These are phyloP conservation scores for Aegithalos caudatus DNA, from an alignment of 2,113 vertebrate species.

Conservation along the genomic window DNA sequence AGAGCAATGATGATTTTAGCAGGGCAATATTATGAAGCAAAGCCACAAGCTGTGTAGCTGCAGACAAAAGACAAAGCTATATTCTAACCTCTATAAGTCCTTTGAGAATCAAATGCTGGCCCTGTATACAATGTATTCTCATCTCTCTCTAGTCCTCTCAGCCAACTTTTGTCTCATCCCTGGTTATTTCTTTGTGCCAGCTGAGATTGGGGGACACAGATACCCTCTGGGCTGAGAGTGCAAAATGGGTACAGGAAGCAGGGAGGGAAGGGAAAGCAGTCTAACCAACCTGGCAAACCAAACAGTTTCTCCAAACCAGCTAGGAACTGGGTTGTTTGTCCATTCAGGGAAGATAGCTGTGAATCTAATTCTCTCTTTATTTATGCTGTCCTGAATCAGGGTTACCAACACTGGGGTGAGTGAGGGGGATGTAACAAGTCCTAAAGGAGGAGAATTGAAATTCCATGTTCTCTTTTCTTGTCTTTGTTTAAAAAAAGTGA, in stretches of 20 bases:
- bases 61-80: neutral
- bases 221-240: no score
- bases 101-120: rapidly evolving
- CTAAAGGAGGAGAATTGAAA: neutral
- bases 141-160: neutral
- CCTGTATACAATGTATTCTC: neutral
- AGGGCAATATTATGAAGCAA: neutral
- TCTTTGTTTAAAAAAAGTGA: neutral
- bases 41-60: neutral
- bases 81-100: neutral
- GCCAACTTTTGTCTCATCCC: neutral
- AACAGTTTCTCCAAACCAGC: neutral
- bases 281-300: neutral
- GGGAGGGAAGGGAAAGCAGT: neutral
- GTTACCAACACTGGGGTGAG: rapidly evolving
- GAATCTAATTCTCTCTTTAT: neutral
- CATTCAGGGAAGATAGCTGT: neutral
- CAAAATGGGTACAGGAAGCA: neutral
- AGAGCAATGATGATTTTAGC: neutral
- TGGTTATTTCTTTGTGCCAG: neutral
- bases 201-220: neutral
- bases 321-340: neutral
- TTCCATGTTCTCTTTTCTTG: neutral
- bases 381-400: neutral
- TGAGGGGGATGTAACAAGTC: neutral